phyloP scores from a whole-genome alignment of 2,113 vertebrate genomes.

The Rousettus leschenaultii region DNA sequence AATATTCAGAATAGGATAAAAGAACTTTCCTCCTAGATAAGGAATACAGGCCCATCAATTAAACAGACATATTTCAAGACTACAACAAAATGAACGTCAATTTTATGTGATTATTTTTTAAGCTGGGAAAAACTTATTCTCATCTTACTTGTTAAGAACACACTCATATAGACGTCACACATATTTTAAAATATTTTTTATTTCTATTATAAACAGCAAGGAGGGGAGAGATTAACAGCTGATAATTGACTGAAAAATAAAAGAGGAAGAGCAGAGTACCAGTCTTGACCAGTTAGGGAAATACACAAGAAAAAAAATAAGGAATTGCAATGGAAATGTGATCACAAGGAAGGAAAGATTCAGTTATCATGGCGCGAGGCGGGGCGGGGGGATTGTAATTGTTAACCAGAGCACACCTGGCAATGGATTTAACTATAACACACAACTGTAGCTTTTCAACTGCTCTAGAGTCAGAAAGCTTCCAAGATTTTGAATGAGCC shows the following conservation, averaged over 20 bases:
- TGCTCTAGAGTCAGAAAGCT: not conserved
- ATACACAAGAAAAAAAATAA: not conserved
- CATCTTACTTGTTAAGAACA: not conserved
- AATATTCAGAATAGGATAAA: not conserved
- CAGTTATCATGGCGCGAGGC: not conserved
- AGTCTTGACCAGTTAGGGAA: not conserved
- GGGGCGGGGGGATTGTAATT: not conserved
- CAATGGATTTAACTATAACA: not conserved
- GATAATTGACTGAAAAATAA: not conserved
- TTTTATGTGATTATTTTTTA: not conserved
- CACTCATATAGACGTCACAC: not conserved
- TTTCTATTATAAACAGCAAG: not conserved
- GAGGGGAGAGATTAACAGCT: not conserved
- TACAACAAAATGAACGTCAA: not conserved
- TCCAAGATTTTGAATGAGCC: not conserved
- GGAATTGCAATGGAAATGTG: not conserved
- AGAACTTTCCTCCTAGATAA: not conserved
- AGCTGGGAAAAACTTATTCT: not conserved
- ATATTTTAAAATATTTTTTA: constrained; percentile 7
- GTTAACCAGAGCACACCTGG: not conserved
- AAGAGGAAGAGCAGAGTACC: not conserved
- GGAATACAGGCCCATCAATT: not conserved
- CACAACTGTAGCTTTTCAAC: not conserved
- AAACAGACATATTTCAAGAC: not conserved
- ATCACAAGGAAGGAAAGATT: not conserved